phyloP scores from a whole-genome alignment of 2,113 vertebrate species.

The Okapia johnstoni region DNA sequence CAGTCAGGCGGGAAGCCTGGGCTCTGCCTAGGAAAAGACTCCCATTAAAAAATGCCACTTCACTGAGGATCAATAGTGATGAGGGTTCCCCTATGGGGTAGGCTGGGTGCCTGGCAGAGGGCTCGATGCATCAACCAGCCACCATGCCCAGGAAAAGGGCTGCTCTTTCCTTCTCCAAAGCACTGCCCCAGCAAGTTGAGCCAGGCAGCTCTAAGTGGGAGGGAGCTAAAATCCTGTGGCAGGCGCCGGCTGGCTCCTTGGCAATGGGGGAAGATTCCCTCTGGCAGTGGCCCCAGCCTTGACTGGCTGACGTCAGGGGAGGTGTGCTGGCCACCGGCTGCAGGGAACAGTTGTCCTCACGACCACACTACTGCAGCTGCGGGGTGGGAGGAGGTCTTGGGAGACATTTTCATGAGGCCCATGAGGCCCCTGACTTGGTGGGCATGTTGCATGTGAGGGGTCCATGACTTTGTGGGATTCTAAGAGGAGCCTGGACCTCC shows the following conservation, averaged over 20 bases:
- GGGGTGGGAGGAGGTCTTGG: not conserved
- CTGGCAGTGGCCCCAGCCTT: not conserved
- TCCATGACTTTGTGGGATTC: not conserved
- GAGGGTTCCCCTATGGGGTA: not conserved
- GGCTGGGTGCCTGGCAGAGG: not conserved
- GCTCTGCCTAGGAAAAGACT: not conserved
- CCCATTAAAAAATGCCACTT: not conserved
- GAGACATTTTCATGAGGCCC: not conserved
- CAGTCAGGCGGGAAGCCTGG: not conserved
- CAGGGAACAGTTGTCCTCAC: rapidly evolving
- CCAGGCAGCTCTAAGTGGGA: not conserved
- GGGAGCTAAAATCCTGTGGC: not conserved
- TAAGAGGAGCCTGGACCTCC: not conserved
- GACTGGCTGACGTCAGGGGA: not conserved
- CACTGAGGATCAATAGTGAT: not conserved
- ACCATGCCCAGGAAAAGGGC: not conserved
- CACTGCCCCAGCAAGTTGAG: not conserved
- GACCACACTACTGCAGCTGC: not conserved
- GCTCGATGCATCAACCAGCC: not conserved
- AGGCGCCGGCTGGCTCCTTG: not conserved
- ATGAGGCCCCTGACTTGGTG: not conserved
- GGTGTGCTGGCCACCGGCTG: not conserved
- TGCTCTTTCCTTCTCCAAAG: not conserved
- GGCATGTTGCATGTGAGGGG: not conserved
- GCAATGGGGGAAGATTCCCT: not conserved